Conservation (phyloP, 2,888 invertebrate genomes). For the Pterostichus madidus region DNA sequence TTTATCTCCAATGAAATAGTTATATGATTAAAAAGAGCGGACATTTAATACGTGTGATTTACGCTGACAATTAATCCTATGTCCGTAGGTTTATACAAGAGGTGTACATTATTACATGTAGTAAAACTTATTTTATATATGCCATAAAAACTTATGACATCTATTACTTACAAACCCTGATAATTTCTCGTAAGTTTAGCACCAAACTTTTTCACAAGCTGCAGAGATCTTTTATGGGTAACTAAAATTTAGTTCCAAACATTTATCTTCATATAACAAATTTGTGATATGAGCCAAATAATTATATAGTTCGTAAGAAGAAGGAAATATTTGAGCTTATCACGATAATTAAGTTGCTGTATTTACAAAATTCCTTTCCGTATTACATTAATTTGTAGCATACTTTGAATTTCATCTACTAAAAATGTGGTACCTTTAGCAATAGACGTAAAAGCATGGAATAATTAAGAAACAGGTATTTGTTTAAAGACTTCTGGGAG, state of each 20-base stretch:
- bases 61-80: conserved; percentile 33
- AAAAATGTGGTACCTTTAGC: background rate
- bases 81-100: conserved; percentile 11
- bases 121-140: conserved; percentile 62
- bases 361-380: background rate
- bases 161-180: conserved; percentile 62
- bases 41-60: conserved; percentile 35
- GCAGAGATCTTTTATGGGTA: conserved; percentile 43
- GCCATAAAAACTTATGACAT: conserved; percentile 63
- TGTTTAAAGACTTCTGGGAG: background rate
- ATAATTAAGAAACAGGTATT: conserved; percentile 3
- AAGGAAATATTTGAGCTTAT: conserved; percentile 2
- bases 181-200: conserved; percentile 54
- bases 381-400: background rate
- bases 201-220: conserved; percentile 58
- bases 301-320: background rate
- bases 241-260: conserved; percentile 46
- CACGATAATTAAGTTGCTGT: background rate
- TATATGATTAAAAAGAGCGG: background rate
- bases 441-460: background rate
- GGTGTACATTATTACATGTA: conserved; percentile 59
- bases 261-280: conserved; percentile 44
- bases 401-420: conserved; percentile 1
- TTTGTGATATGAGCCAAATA: conserved; percentile 31
- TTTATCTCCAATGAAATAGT: background rate